Base-by-base conservation (phyloP, 2,888 invertebrate genomes). In the Leptinotarsa juncta region DNA sequence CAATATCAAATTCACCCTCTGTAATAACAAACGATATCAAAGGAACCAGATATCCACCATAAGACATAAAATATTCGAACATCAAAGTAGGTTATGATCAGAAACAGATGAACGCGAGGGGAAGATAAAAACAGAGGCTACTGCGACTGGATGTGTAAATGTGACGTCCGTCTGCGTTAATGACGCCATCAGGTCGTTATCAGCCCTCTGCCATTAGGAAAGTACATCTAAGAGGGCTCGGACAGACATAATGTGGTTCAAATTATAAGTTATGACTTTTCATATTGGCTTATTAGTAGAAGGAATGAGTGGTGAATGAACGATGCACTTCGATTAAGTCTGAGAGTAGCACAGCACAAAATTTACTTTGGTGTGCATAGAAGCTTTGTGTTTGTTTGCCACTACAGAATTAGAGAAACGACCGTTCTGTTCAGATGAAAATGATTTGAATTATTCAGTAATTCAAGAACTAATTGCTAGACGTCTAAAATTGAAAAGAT, bases 241-340 rank as follows among this genome's bases (percentile, higher is more conserved):
- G 82, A 79, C 75, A 80, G 81, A 83, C 83, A 81, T 84, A 85
- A 84, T 83, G 83, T 78, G 83, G 81, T 76, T 82, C 84, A 86
- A 86, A 86, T 86, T 85, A 86, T 86, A 86, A 86, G 82, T 86
- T 86, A 86, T 84, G 83, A 82, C 83, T 83, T 83, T 83, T 83
- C 83, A 85, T 85, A 85, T 84, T 82, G 84, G 84, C 84, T 85
- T 84, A 85, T 85, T 83, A 82, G 72, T 67, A 67, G 32, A 62
- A n/a, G 42, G 62, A 32, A 26, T 62, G 62, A 62, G 62, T 62
- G 62, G 42, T 62, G 62, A 60, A 60, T 60, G 60, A 26, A 15
- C 60, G 60, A 62, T 62, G 62, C 62, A 42, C 62, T 62, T 62
- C 62, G 42, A 62, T 42, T n/a, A 42, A 10, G 62, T 14, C 60